phyloP scores from a whole-genome alignment of 2,113 vertebrate genomes.

The Hassar affinis region DNA sequence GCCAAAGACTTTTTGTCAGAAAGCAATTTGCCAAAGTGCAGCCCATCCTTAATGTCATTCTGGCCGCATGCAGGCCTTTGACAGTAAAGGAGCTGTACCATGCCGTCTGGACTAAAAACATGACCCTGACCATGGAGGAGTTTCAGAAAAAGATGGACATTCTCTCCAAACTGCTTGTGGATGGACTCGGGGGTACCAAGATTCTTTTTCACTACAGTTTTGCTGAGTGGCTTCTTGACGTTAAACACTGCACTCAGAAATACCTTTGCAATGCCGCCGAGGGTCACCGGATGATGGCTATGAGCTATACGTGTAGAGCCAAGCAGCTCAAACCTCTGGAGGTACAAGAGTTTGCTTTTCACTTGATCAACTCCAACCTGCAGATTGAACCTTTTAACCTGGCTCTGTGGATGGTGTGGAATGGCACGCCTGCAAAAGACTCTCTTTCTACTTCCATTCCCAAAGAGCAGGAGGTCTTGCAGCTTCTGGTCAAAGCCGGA shows the following conservation, averaged over 20 bases:
- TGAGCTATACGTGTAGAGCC: constrained; percentile 96
- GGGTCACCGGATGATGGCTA: constrained; percentile 94
- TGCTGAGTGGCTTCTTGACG: constrained; percentile 95
- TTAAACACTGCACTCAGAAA: constrained; percentile 97
- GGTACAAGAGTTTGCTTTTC: constrained; percentile 93
- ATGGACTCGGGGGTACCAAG: constrained; percentile 87
- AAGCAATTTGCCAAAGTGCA: constrained; percentile 99
- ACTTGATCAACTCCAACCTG: constrained; percentile 91
- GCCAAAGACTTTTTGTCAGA: constrained; percentile 95
- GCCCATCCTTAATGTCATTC: constrained; percentile 94
- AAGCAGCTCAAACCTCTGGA: constrained; percentile 86
- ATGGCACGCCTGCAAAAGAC: constrained; percentile 91
- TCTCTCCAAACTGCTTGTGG: constrained; percentile 88
- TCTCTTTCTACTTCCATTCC: constrained; percentile 88
- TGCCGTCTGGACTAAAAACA: constrained; percentile 97
- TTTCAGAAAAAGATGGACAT: constrained; percentile 97
- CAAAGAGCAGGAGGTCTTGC: constrained; percentile 92
- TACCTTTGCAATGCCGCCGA: constrained; percentile 96
- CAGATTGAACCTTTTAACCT: constrained; percentile 88
- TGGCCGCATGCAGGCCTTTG: constrained; percentile 89
- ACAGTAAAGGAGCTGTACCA: constrained; percentile 88
- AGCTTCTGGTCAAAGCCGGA: constrained; percentile 93
- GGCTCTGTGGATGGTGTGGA: constrained; percentile 99
- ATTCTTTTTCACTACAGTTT: constrained; percentile 99
- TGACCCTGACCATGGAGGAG: constrained; percentile 86